Percentiles rank a stretch among this genome's conserved stretches.
Conservation (phyloP, 2,797 vertebrate species). For the Chelon auratus region DNA sequence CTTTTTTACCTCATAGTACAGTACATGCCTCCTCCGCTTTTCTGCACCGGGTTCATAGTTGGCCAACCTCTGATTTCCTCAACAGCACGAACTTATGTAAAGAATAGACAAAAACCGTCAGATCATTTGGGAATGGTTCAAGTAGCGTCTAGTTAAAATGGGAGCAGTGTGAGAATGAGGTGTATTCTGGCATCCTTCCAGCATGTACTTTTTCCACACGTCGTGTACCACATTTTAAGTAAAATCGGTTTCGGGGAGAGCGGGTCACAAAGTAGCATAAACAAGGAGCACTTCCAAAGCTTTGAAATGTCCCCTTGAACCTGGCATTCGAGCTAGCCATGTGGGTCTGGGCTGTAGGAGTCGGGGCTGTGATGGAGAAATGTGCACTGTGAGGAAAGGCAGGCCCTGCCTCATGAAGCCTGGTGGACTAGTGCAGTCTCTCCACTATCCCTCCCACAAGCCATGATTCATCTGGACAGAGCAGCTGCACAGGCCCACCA, state of each 20-base stretch:
- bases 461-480: conserved; percentile 81
- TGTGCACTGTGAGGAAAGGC: conserved; percentile 83
- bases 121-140: conserved; percentile 68
- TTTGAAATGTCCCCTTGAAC: conserved; percentile 78
- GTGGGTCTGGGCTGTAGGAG: conserved; percentile 69
- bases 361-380: conserved; percentile 64
- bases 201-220: conserved; percentile 56
- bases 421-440: conserved; percentile 76
- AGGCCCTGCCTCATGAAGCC: conserved; percentile 76
- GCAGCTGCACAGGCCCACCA: conserved; percentile 78
- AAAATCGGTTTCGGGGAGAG: conserved; percentile 45
- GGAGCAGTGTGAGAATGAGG: conserved; percentile 76
- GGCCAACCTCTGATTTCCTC: conserved; percentile 66
- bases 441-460: conserved; percentile 79
- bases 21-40: conserved; percentile 41
- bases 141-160: conserved; percentile 70
- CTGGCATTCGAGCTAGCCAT: conserved; percentile 64
- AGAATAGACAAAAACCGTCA: conserved; percentile 70
- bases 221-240: conserved; percentile 58
- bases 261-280: conserved; percentile 69
- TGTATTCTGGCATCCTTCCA: conserved; percentile 71
- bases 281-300: conserved; percentile 78
- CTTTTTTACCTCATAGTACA: conserved; percentile 53
- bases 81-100: conserved; percentile 59
- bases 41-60: conserved; percentile 56